Evolutionary conservation across 2,888 invertebrate species (phyloP).

Genomic region (Leptinotarsa rubiginosa): DNA sequence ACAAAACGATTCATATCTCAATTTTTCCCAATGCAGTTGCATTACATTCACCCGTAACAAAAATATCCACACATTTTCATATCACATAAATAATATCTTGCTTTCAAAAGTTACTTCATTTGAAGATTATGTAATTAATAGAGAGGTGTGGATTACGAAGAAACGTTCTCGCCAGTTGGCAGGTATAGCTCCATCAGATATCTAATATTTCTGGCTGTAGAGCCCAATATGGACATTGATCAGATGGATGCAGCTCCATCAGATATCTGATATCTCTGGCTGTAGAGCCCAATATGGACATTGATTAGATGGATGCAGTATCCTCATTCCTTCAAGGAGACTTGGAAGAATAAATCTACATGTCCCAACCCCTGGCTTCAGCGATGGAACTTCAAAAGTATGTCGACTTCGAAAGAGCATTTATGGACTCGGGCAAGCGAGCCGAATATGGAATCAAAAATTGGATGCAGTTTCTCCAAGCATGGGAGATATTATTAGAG

Average conservation of each 20-base stretch:
- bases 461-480: not conserved
- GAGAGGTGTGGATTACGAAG: too few species aligned
- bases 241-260: not conserved
- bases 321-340: not conserved
- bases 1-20: too few species aligned
- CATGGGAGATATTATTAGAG: too few species aligned
- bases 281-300: not conserved
- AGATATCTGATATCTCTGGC: not conserved
- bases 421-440: not conserved
- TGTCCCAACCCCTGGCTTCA: not conserved
- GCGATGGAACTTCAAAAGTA: not conserved
- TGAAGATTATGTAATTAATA: too few species aligned
- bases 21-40: too few species aligned
- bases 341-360: not conserved
- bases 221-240: not conserved
- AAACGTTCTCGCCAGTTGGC: too few species aligned
- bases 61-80: too few species aligned
- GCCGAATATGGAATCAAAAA: not conserved
- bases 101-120: too few species aligned
- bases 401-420: not conserved
- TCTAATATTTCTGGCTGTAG: not conserved
- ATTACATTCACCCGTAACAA: too few species aligned
- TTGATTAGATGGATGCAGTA: not conserved
- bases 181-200: not conserved
- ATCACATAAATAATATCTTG: too few species aligned